Percentiles rank a stretch among this genome's conserved stretches.
phyloP scores from a whole-genome alignment of 2,888 invertebrate species.

The Empis livida region DNA sequence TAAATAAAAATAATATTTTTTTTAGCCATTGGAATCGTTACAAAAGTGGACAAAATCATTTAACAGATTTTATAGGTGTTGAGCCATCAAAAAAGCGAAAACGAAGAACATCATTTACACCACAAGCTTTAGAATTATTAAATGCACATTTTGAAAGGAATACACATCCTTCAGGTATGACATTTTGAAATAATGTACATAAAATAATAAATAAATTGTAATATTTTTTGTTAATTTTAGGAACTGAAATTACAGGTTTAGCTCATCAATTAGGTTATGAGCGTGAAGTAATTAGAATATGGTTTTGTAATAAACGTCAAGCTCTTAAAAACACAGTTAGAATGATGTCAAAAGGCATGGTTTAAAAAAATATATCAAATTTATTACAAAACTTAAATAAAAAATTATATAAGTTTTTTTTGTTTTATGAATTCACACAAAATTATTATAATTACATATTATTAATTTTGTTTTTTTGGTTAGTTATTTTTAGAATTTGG shows the following conservation, averaged over 20 bases:
- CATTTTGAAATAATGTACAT: too few species aligned
- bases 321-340: conserved; percentile 95
- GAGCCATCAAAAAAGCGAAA: conserved; percentile 96
- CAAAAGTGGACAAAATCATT: conserved; percentile 82
- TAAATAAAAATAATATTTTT: conserved; percentile 1
- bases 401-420: too few species aligned
- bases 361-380: conserved; percentile 35
- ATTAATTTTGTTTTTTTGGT: too few species aligned
- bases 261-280: conserved; percentile 95
- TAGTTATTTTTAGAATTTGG: too few species aligned
- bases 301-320: conserved; percentile 99
- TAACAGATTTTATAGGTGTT: conserved; percentile 91
- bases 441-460: too few species aligned
- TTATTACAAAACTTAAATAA: too few species aligned
- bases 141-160: conserved; percentile 94
- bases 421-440: too few species aligned
- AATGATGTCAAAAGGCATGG: conserved; percentile 83
- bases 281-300: conserved; percentile 94
- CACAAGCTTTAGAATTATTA: conserved; percentile 85
- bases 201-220: too few species aligned
- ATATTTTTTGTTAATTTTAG: too few species aligned
- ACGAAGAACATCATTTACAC: conserved; percentile 91
- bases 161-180: conserved; percentile 90
- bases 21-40: conserved; percentile 59
- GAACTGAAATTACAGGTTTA: conserved; percentile 90